Base-by-base conservation (phyloP, 2,113 vertebrate genomes). In the Pteropus alecto region DNA sequence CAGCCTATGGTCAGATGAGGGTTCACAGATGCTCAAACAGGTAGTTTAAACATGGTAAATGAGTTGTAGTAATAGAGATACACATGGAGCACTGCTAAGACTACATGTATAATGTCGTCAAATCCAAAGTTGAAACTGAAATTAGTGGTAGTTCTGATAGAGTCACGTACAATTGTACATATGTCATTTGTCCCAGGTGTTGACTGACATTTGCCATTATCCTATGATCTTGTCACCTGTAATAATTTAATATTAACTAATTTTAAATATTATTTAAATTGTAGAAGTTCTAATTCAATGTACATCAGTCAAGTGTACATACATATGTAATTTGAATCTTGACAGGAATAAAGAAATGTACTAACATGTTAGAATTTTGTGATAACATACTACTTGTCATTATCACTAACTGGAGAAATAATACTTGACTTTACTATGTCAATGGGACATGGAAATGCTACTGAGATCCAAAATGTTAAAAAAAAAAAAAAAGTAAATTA, bases 191-290 rank as follows among this genome's bases (percentile, higher is more conserved):
- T 54, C 30, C 58, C 73, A 71, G 15, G 21, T 87, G 18, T 21
- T 76, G 10, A 56, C 19, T 41, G 60, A 51, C 13, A 94, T n/a
- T n/a, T 68, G 22, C 51, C 35, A 87, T 51, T 83, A 67, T 15
- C 71, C 28, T 91, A n/a, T 74, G 13, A 58, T 71, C 70, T 87
- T 85, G 16, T 63, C 35, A 63, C 10, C 28, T 26, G 16, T 60
- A 85, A 85, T 84, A 74, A 68, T 76, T 87, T 78, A 96, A 41
- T 74, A 88, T 63, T 70, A 28, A 51, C 46, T 83, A 58, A 85
- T 74, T 88, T 67, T 54, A 91, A 78, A 63, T 58, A 22, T 33
- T 46, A 10, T 67, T 93, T 90, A 93, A 90, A n/a, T 15, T 48
- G 56, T n/a, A 68, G 21, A 67, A 70, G 28, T 93, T 93, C 10